Conservation (phyloP, 2,888 invertebrate species). For the Syritta pipiens region DNA sequence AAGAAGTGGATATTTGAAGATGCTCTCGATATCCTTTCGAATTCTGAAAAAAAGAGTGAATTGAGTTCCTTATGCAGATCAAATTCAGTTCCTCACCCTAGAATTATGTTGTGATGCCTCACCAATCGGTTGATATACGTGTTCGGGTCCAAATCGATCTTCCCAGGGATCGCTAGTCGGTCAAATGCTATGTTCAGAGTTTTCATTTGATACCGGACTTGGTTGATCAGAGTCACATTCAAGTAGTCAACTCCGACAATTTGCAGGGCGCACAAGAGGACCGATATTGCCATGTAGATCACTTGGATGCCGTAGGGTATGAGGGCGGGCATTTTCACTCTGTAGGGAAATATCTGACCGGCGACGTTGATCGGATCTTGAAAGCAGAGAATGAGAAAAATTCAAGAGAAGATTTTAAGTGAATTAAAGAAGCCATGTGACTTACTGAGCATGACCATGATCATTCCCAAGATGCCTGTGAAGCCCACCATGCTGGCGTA, state of each 20-base stretch:
- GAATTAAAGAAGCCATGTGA: not conserved
- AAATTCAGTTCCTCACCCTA: constrained; percentile 60
- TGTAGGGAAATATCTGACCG: constrained; percentile 73
- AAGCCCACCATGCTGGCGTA: constrained; percentile 61
- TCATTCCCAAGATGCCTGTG: constrained; percentile 56
- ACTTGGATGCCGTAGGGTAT: constrained; percentile 68
- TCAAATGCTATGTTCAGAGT: constrained; percentile 73
- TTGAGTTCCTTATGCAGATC: not conserved
- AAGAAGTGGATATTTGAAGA: constrained; percentile 72
- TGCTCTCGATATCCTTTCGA: constrained; percentile 71
- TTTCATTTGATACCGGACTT: constrained; percentile 73
- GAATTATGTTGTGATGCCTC: constrained; percentile 72
- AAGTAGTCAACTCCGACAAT: constrained; percentile 73
- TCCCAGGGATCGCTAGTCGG: constrained; percentile 42
- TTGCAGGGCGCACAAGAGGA: constrained; percentile 70
- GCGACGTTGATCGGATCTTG: constrained; percentile 71
- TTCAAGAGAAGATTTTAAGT: not conserved
- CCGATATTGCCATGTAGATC: constrained; percentile 71
- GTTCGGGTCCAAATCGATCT: constrained; percentile 20
- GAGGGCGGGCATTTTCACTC: constrained; percentile 70
- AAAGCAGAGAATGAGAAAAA: not conserved
- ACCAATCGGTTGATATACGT: constrained; percentile 70
- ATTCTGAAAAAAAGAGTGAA: constrained; percentile 56
- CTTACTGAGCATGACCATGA: constrained; percentile 65
- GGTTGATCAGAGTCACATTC: constrained; percentile 73